Percentiles rank a stretch among this genome's conserved stretches.
phyloP scores from a whole-genome alignment of 2,888 invertebrate species.

The Nysson spinosus region DNA sequence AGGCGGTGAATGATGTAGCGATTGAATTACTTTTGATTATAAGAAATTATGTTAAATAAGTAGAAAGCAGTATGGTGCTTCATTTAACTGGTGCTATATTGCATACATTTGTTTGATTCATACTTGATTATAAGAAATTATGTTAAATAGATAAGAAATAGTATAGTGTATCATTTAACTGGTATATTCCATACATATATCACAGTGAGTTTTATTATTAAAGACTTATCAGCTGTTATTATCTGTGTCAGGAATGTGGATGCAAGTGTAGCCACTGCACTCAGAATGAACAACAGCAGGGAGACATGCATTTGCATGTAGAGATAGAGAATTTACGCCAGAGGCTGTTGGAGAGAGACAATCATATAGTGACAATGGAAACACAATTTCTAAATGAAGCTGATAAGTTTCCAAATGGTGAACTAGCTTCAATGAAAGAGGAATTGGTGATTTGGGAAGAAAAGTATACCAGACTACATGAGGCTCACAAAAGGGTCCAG shows the following conservation, averaged over 20 bases:
- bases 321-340: slow-evolving; percentile 93
- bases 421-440: slow-evolving; percentile 88
- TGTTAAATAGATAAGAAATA: not conserved
- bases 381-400: slow-evolving; percentile 89
- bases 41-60: too few species aligned
- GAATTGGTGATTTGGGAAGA: slow-evolving; percentile 93
- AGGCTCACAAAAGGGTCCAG: slow-evolving; percentile 95
- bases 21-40: too few species aligned
- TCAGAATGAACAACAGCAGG: slow-evolving; percentile 66
- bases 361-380: slow-evolving; percentile 91
- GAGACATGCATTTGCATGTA: slow-evolving; percentile 86
- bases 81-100: too few species aligned
- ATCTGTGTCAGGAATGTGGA: slow-evolving; percentile 79
- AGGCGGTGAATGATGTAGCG: too few species aligned
- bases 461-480: slow-evolving; percentile 92
- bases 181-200: too few species aligned
- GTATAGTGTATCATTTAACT: too few species aligned
- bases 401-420: slow-evolving; percentile 82
- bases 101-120: too few species aligned
- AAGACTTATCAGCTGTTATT: not conserved
- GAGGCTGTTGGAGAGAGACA: slow-evolving; percentile 88
- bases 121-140: not conserved
- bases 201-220: too few species aligned
- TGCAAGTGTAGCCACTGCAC: slow-evolving; percentile 80
- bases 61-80: too few species aligned